Percentiles rank a stretch among this genome's conserved stretches.
Evolutionary conservation across 1,140 invertebrate genomes (phyloP).

Genomic region (Drosophila lacertosa): DNA sequence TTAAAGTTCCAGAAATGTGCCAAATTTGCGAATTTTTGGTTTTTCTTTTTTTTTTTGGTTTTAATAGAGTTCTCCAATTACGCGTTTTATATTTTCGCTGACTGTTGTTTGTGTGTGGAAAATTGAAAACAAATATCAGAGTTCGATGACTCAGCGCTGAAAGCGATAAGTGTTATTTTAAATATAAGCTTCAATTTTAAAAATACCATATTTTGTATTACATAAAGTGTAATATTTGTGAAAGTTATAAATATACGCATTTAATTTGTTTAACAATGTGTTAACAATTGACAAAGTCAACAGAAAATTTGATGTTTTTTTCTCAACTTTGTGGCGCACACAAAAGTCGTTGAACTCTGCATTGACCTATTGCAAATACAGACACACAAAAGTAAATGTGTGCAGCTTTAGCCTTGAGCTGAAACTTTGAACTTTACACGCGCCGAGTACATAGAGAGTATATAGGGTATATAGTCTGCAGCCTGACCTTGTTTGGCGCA

Average conservation of each 20-base stretch:
- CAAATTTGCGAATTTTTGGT: conserved; percentile 46
- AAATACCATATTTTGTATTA: neutral
- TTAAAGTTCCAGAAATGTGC: conserved; percentile 45
- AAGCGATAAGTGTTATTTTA: conserved; percentile 18
- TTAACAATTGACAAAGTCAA: neutral
- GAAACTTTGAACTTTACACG: conserved; percentile 54
- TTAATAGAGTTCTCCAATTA: conserved; percentile 52
- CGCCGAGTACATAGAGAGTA: neutral
- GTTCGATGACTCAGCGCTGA: conserved; percentile 40
- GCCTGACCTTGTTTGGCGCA: conserved; percentile 21
- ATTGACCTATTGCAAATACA: conserved; percentile 9
- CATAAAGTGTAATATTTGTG: neutral
- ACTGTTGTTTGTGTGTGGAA: conserved; percentile 47
- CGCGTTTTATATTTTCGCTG: conserved; percentile 49
- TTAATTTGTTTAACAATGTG: no score
- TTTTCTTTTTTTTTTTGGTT: conserved; percentile 17
- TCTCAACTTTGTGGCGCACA: neutral
- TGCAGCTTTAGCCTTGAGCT: conserved; percentile 27
- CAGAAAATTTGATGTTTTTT: neutral
- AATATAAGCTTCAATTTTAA: neutral
- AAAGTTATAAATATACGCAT: no score
- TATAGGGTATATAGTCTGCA: neutral
- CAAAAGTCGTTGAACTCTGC: conserved; percentile 18
- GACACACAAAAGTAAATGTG: neutral
- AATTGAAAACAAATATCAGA: conserved; percentile 25